Percentiles rank a stretch among this genome's conserved stretches.
Conservation (phyloP, 2,113 vertebrate species). For the Charina bottae region DNA sequence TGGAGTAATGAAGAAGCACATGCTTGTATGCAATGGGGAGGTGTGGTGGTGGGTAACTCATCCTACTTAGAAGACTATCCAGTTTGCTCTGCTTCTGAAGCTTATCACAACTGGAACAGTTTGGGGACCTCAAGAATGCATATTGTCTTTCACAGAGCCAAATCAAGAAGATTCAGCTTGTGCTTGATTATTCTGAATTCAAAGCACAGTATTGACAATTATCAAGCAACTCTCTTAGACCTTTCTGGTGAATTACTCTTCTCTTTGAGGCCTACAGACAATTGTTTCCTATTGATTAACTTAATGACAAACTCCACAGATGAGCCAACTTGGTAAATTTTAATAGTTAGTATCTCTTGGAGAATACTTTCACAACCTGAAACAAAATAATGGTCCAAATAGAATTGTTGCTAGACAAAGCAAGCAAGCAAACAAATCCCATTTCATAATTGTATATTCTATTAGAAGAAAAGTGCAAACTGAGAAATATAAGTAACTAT, state of each 20-base stretch:
- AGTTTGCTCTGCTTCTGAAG: background rate
- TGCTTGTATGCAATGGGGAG: background rate
- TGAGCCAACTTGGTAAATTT: slow-evolving; percentile 11
- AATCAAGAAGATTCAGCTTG: background rate
- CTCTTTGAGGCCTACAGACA: slow-evolving; percentile 3
- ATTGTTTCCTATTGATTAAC: slow-evolving; percentile 15
- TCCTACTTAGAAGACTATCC: background rate
- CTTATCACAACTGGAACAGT: background rate
- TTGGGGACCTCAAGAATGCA: background rate
- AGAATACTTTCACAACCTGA: background rate
- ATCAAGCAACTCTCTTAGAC: background rate
- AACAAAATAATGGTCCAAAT: background rate
- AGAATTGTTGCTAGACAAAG: background rate
- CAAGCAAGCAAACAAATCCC: background rate
- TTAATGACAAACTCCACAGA: slow-evolving; percentile 5
- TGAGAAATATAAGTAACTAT: background rate
- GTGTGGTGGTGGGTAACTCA: background rate
- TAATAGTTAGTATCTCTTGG: slow-evolving; percentile 10
- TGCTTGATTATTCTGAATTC: slow-evolving; percentile 16
- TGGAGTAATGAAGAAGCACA: background rate
- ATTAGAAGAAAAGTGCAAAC: slow-evolving; percentile 1
- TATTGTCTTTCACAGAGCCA: background rate
- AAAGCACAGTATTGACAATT: slow-evolving; percentile 14
- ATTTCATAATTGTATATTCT: slow-evolving; percentile 13
- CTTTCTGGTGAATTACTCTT: slow-evolving; percentile 13